A percentile compares a stretch with the other conserved stretches of the same genome.
Conservation (phyloP, 2,113 vertebrate species). For the Merops nubicus region DNA sequence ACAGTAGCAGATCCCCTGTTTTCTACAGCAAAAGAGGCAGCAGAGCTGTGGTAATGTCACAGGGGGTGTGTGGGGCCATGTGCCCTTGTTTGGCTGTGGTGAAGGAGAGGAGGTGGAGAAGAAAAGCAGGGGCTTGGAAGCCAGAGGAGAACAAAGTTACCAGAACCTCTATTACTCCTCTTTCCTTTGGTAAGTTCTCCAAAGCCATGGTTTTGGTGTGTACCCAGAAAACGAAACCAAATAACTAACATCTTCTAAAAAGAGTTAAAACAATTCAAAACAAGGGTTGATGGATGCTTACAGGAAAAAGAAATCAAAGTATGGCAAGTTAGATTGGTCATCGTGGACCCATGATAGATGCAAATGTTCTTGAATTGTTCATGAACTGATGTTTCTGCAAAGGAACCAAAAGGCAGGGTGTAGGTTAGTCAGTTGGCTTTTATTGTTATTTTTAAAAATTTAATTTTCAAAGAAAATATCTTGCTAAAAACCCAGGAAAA, state of each 20-base stretch:
- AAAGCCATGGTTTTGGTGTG: background rate
- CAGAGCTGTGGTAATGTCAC: background rate
- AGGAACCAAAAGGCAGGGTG: background rate
- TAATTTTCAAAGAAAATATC: background rate
- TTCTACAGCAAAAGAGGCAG: background rate
- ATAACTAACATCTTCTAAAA: background rate
- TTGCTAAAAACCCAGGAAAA: background rate
- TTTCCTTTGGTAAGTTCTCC: background rate
- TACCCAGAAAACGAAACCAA: background rate
- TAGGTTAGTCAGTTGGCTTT: background rate
- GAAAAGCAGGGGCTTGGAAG: background rate
- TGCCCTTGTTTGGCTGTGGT: background rate
- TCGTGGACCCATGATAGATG: background rate
- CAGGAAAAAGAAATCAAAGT: background rate
- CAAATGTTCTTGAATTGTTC: background rate
- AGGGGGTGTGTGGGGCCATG: accelerated
- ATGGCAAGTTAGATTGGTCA: background rate
- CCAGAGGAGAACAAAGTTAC: background rate
- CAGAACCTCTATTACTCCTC: background rate
- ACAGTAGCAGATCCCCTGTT: accelerated
- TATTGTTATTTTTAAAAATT: background rate
- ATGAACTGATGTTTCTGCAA: background rate
- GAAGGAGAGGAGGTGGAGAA: background rate
- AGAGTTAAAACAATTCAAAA: background rate
- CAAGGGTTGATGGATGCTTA: background rate